These are phyloP conservation scores for Oreochromis mossambicus DNA, from an alignment of 2,797 vertebrate species.

Conservation along the genomic window DNA sequence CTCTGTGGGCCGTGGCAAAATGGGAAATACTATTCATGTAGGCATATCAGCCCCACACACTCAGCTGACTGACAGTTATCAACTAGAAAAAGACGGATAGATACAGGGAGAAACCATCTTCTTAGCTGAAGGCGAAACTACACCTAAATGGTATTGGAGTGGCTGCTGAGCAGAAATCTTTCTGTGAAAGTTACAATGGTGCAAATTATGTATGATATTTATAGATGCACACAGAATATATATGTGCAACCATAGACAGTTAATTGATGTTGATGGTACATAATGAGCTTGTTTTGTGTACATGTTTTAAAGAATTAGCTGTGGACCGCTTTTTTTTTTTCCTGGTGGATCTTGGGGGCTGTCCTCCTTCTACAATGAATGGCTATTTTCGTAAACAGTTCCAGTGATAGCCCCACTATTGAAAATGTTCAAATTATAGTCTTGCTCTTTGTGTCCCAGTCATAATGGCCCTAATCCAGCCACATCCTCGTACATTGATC, in stretches of 20 bases:
- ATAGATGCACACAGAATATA: slow-evolving; percentile 24
- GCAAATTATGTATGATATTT: slow-evolving; percentile 18
- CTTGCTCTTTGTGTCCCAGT: slow-evolving; percentile 41
- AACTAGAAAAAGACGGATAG: slow-evolving; percentile 22
- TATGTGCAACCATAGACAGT: background rate
- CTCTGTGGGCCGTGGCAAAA: slow-evolving; percentile 25
- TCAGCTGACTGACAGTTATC: slow-evolving; percentile 41
- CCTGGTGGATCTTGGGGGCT: background rate
- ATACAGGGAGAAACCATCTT: background rate
- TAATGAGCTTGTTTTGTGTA: slow-evolving; percentile 13
- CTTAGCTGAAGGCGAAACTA: slow-evolving; percentile 36
- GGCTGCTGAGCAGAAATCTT: background rate
- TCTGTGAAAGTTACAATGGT: background rate
- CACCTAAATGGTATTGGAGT: background rate
- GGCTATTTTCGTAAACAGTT: slow-evolving; percentile 58
- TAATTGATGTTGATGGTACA: background rate
- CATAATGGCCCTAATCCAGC: slow-evolving; percentile 58
- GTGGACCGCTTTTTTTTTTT: background rate
- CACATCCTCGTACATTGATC: slow-evolving; percentile 39
- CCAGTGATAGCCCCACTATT: slow-evolving; percentile 46
- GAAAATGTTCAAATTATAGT: slow-evolving; percentile 63
- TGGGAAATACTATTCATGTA: slow-evolving; percentile 51
- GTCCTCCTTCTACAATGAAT: slow-evolving; percentile 36
- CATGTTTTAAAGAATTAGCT: slow-evolving; percentile 21
- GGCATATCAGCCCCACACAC: slow-evolving; percentile 55